These are phyloP conservation scores for Euplagia quadripunctaria DNA, from an alignment of 2,888 invertebrate genomes.

Conservation along the genomic window DNA sequence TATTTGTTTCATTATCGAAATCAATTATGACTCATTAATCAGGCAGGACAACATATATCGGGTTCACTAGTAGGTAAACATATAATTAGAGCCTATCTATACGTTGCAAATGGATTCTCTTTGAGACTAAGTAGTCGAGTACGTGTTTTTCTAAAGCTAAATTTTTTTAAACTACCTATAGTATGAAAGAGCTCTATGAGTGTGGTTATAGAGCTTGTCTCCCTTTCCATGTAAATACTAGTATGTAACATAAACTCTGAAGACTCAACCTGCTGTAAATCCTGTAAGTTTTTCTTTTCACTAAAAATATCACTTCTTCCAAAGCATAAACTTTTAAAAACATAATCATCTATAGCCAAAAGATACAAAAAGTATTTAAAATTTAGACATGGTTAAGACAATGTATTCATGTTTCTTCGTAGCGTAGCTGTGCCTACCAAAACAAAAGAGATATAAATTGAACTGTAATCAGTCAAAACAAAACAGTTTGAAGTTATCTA, in stretches of 20 bases:
- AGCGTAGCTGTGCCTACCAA: not conserved
- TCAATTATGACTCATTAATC: too few relatives aligned
- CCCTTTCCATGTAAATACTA: not conserved
- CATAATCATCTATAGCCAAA: too few relatives aligned
- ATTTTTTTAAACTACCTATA: not conserved
- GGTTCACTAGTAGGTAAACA: too few relatives aligned
- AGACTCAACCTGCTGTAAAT: not conserved
- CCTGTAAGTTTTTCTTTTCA: not conserved
- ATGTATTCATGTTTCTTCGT: not conserved
- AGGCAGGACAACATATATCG: too few relatives aligned
- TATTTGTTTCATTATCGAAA: too few relatives aligned
- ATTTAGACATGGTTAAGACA: not conserved
- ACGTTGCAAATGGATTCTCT: too few relatives aligned
- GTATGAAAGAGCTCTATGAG: not conserved
- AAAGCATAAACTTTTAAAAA: not conserved
- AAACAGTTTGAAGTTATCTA: conserved; percentile 3
- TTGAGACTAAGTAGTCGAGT: too few relatives aligned
- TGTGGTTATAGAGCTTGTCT: too few relatives aligned
- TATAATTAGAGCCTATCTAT: too few relatives aligned
- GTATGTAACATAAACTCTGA: not conserved
- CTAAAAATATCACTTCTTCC: not conserved
- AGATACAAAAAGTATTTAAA: too few relatives aligned
- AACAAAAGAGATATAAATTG: not conserved
- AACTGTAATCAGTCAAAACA: conserved; percentile 6
- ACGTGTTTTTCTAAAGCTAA: too few relatives aligned